phyloP scores from a whole-genome alignment of 2,797 vertebrate species.

The Micrastur ruficollis region DNA sequence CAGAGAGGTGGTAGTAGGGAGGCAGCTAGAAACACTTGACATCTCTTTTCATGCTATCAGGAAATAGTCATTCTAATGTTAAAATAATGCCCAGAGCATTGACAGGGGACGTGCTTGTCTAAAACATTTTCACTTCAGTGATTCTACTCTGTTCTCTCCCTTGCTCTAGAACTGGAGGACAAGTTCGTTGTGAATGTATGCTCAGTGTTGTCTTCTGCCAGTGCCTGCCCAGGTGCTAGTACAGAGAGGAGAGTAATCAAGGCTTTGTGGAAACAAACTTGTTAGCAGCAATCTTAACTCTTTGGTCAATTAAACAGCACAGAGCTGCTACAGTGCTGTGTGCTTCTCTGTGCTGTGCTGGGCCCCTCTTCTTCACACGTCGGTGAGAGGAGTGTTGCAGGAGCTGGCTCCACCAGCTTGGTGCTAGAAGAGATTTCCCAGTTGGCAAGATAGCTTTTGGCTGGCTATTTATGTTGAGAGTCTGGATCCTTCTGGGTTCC shows the following conservation, averaged over 20 bases:
- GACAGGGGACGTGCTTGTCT: neutral
- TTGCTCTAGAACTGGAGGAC: neutral
- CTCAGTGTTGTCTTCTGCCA: neutral
- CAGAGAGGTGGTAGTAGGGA: neutral
- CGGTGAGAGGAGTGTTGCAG: neutral
- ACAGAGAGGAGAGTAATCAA: neutral
- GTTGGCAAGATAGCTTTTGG: neutral
- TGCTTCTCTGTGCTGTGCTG: neutral
- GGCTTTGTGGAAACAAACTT: neutral
- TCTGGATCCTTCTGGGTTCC: neutral
- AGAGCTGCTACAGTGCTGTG: neutral
- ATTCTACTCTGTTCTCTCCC: neutral
- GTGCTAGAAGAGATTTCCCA: neutral
- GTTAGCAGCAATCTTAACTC: too few species aligned
- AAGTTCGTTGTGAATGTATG: neutral
- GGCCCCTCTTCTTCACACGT: neutral
- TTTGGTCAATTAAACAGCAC: neutral
- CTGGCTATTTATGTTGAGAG: neutral
- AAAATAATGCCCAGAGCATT: neutral
- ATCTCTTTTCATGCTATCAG: neutral
- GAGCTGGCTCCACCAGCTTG: neutral
- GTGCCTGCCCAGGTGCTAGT: neutral
- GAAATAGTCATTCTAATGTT: neutral
- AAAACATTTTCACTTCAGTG: neutral
- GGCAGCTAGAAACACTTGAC: neutral